These are phyloP conservation scores for Macrophya alboannulata DNA, from an alignment of 2,888 invertebrate genomes.

Conservation along the genomic window DNA sequence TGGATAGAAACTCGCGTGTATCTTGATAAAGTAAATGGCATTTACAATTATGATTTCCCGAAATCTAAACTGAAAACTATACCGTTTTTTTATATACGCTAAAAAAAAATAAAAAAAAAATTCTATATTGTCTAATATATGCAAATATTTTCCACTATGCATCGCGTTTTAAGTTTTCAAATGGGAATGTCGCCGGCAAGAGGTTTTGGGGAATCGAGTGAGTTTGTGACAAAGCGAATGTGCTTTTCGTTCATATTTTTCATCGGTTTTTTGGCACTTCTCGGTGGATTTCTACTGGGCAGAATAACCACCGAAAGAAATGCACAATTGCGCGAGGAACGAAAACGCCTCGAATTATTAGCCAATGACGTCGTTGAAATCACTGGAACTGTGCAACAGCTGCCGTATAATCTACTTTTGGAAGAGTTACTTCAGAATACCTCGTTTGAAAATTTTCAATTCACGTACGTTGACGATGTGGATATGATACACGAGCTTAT, in stretches of 20 bases:
- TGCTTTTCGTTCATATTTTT: conserved; percentile 80
- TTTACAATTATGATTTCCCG: background rate
- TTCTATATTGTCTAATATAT: no score
- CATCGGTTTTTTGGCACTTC: conserved; percentile 79
- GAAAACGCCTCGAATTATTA: conserved; percentile 67
- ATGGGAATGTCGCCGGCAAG: conserved; percentile 68
- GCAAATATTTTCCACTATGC: conserved; percentile 72
- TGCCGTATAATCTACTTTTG: conserved; percentile 66
- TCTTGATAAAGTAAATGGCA: background rate
- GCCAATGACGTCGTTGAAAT: conserved; percentile 72
- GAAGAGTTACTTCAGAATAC: conserved; percentile 63
- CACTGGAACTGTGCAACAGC: conserved; percentile 65
- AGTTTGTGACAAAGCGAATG: conserved; percentile 80
- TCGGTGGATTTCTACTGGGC: conserved; percentile 81
- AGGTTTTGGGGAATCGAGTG: conserved; percentile 76
- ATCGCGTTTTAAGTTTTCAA: conserved; percentile 80
- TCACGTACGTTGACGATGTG: conserved; percentile 56
- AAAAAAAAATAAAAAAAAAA: background rate
- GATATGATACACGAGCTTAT: background rate
- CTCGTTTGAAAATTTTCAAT: conserved; percentile 63
- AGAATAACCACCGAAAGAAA: conserved; percentile 79
- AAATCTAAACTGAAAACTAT: background rate
- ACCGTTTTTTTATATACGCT: background rate
- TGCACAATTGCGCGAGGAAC: conserved; percentile 71
- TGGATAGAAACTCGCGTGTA: background rate